Evolutionary conservation across 2,113 vertebrate species (phyloP).

Genomic region (Pteruthius melanotis): DNA sequence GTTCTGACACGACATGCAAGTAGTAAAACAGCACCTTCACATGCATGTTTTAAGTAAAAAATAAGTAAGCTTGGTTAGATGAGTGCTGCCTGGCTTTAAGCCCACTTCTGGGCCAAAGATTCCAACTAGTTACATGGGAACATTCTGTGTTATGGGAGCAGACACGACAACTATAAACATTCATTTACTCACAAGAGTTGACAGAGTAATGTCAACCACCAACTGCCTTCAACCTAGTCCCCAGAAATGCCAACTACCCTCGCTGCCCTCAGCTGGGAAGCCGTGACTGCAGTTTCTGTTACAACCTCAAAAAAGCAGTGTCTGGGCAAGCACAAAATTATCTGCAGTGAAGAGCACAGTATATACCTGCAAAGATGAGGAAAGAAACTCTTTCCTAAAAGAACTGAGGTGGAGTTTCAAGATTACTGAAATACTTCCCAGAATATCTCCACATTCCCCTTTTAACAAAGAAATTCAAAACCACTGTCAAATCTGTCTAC

Average conservation of each 20-base stretch:
- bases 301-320: background rate
- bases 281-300: background rate
- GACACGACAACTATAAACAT: background rate
- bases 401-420: background rate
- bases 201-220: background rate
- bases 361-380: background rate
- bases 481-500: background rate
- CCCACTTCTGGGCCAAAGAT: background rate
- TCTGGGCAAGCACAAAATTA: background rate
- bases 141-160: background rate
- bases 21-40: background rate
- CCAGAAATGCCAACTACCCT: background rate
- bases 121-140: background rate
- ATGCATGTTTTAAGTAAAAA: background rate
- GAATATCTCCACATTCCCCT: background rate
- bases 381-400: background rate
- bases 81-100: background rate
- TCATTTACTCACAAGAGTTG: background rate
- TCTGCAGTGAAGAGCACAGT: background rate
- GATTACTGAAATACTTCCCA: background rate
- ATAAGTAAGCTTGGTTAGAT: conserved; percentile 1
- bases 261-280: background rate
- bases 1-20: background rate
- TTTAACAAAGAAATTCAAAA: conserved; percentile 17
- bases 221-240: background rate